Evolutionary conservation across 2,113 vertebrate genomes (phyloP), one percentile per base, ranked within the genome.

Genomic region (Gambusia affinis): DNA sequence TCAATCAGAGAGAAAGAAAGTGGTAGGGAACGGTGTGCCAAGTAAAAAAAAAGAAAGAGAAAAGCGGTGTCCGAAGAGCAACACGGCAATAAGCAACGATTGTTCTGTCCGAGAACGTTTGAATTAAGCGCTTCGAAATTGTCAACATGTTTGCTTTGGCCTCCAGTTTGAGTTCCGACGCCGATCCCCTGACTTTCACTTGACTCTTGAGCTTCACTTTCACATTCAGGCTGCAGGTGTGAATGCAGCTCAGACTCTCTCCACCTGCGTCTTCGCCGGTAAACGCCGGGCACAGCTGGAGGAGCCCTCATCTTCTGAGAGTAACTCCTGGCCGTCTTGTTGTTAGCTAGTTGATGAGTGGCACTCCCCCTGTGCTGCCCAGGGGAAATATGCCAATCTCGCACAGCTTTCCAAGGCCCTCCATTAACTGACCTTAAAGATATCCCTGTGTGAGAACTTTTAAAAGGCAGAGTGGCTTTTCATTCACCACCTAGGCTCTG

Each of bases 301-400:
- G 60, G 66, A 73, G 22, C 63, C 28, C 80, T 85, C 51, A 57
- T 81, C 88, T 81, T 78, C 67, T 73, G 69, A 29, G 37, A 67
- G 75, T 79, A 66, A 79, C 84, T 79, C 67, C 17, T 44, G 70
- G 77, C 31, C 67, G 66, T 77, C n/a, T 73, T 68, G 81, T 78
- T 82, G 78, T 87, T 88, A 82, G 81, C 81, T 80, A 82, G 74
- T 64, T 84, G 82, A 87, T 88, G 85, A 85, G 86, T 78, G 81
- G 74, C 81, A 33, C 68, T 79, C 47, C 42, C 19, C 60, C 11
- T n/a, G 1, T 39, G 37, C 27, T 54, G 72, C 85, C 73, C 80
- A 15, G 60, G 80, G 88, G 85, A 91, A 88, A 92, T 90, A 79
- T 80, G 72, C 47, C 75, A 68, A 72, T 47, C 80, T 60, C 70